Base-by-base conservation (phyloP, 2,888 invertebrate genomes). In the Aspidapion aeneum region DNA sequence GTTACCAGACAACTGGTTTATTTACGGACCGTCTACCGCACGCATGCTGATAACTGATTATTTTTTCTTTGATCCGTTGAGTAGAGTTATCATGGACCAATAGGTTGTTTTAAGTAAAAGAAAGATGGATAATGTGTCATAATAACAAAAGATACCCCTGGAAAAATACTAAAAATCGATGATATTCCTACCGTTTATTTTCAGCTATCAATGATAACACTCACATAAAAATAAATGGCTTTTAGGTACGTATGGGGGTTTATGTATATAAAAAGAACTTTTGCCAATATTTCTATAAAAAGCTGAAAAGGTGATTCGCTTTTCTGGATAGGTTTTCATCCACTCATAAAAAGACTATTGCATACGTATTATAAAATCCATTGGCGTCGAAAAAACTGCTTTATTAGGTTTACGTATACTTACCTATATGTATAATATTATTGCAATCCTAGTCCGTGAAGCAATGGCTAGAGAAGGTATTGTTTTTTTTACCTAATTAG, bases 171-270 rank as follows among this genome's bases (percentile, higher is more conserved):
- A 63, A 66, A 66, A 64, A 66, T 62, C 66, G 64, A 62, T 57
- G 54, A 3, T 58, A 63, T 60, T 65, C 58, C 65, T 55, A 63
- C 66, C 57, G 64, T 61, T 66, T 62, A 66, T 66, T 66, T 54
- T 35, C 63, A 73, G 75, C 73, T 79, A 79, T 79, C 80, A 78
- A 78, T 79, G 79, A 79, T 79, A 79, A 78, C 78, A 79, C 77
- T 78, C 78, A 75, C 80, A 80, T 80, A 80, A 80, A 80, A 80
- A 76, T 80, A 79, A 79, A 80, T 79, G 76, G 79, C 77, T 79
- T 79, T 78, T 72, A 73, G 74, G 67, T 71, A 55, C 52, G 66
- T 62, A 60, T 17, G 60, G 62, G 61, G 58, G 63, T 57, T 66
- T 61, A 61, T 65, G 58, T 65, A 61, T 64, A 54, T 64, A 35